Evolutionary conservation across 2,113 vertebrate genomes (phyloP).

Genomic region (Zosterops lateralis): DNA sequence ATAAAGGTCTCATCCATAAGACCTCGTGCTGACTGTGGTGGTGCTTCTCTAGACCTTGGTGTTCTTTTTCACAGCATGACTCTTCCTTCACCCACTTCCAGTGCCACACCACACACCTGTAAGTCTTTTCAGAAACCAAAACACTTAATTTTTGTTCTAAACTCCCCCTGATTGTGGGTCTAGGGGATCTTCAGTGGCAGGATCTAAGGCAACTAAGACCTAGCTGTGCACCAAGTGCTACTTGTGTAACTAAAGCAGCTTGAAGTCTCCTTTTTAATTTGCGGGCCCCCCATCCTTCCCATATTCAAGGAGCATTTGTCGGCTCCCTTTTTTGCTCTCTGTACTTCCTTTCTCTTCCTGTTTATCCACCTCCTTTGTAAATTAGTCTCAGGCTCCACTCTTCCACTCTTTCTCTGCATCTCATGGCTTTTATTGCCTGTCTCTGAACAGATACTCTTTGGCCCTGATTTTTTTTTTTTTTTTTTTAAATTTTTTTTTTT

Average conservation of each 20-base stretch:
- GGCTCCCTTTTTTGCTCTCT: background rate
- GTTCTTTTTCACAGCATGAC: background rate
- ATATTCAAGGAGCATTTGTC: rapidly evolving
- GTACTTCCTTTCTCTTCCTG: background rate
- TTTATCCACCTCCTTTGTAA: background rate
- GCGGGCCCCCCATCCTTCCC: background rate
- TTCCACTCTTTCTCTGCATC: background rate
- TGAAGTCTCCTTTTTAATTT: background rate
- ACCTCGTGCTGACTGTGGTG: rapidly evolving
- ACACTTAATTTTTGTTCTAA: background rate
- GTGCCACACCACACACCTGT: rapidly evolving
- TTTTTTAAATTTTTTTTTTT: too few species aligned
- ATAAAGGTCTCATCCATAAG: background rate
- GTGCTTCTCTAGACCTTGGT: background rate
- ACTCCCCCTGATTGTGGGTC: rapidly evolving
- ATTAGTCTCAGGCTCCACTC: background rate
- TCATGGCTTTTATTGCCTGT: background rate
- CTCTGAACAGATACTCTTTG: background rate
- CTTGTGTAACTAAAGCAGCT: background rate
- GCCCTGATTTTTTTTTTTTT: background rate
- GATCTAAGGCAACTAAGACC: background rate
- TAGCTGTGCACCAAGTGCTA: background rate
- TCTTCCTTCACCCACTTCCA: background rate
- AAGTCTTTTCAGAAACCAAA: background rate
- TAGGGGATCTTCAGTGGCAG: rapidly evolving